Conservation (phyloP, 64 coral and sea anemone species). For the Platygyra sinensis region DNA sequence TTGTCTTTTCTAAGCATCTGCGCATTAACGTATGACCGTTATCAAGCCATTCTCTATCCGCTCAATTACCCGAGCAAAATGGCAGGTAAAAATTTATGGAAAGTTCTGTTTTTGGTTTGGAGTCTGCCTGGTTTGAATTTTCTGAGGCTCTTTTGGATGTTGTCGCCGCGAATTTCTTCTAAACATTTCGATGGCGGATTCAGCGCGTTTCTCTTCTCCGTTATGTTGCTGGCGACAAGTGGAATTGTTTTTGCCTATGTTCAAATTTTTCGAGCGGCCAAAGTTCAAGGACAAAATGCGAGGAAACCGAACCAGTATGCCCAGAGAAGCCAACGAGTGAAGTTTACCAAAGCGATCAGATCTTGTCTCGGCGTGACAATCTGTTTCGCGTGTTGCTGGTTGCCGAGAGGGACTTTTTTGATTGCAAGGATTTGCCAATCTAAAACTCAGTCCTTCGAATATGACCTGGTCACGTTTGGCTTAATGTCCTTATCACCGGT, state of each 20-base stretch:
- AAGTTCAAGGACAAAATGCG: background rate
- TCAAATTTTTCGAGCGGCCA: constrained; percentile 21
- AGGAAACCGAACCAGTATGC: background rate
- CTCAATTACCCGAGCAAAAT: constrained; percentile 19
- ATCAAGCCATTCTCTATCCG: constrained; percentile 39
- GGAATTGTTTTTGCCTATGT: constrained; percentile 27
- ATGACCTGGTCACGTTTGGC: constrained; percentile 42
- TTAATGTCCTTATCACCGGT: constrained; percentile 31
- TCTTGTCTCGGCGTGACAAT: constrained; percentile 47
- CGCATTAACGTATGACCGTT: constrained; percentile 40
- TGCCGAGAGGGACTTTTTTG: constrained; percentile 23
- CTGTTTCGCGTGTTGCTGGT: constrained; percentile 46
- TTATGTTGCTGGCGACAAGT: background rate
- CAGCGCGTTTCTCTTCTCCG: background rate
- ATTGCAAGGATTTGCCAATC: background rate
- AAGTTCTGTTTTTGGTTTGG: constrained; percentile 27
- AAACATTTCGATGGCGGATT: background rate
- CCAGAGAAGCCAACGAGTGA: constrained; percentile 2
- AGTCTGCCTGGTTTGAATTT: constrained; percentile 30
- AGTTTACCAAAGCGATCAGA: constrained; percentile 44
- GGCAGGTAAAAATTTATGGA: background rate
- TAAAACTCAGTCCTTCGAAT: background rate
- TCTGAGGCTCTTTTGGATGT: constrained; percentile 5
- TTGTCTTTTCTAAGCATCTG: constrained; percentile 44
- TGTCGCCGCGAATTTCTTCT: background rate